Evolutionary conservation across 2,797 vertebrate genomes (phyloP), one percentile per base, ranked within the genome.

Genomic region (Halcyon chelicuti): DNA sequence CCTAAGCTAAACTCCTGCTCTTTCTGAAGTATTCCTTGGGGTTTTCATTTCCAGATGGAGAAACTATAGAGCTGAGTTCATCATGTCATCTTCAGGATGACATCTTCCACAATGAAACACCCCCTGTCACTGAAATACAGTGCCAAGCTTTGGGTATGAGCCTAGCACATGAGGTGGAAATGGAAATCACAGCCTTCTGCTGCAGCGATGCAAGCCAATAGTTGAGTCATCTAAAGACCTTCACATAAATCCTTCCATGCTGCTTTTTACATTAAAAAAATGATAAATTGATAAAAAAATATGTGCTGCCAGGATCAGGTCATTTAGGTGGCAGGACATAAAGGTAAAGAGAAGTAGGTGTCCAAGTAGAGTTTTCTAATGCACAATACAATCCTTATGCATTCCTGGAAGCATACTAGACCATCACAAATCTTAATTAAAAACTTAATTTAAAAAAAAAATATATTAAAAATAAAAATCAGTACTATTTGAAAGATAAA

Each of bases 131-230:
- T 52, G 44, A 66, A 62, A 91, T 70, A 42, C 54, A 67, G 76
- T 79, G 95, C 93, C 91, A 94, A 86, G 58, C 47, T 0, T 23
- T 94, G 95, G 90, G 87, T 44, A 52, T 2, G 67, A 95, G 96
- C 96, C 96, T 40, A 93, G 88, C 52, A 95, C 93, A 73, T 5
- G 70, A 90, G 52, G 77, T 81, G 74, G 82, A 84, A 95, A 95
- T 94, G 79, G 82, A 94, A 96, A 95, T 77, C 63, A 85, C 76
- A 93, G 83, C 93, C 95, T 94, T 96, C 96, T 96, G 95, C 89
- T 81, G 31, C 79, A 3, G 62, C 91, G 66, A 76, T 47, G 42
- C 55, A 81, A 68, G 95, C 94, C 96, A 96, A 94, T 2, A 84
- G 39, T 81, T 82, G 93, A 95, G 55, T 97, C 91, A 90, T 90